Evolutionary conservation across 2,113 vertebrate genomes (phyloP), one percentile per base, ranked within the genome.

Genomic region (Blennius ocellaris): DNA sequence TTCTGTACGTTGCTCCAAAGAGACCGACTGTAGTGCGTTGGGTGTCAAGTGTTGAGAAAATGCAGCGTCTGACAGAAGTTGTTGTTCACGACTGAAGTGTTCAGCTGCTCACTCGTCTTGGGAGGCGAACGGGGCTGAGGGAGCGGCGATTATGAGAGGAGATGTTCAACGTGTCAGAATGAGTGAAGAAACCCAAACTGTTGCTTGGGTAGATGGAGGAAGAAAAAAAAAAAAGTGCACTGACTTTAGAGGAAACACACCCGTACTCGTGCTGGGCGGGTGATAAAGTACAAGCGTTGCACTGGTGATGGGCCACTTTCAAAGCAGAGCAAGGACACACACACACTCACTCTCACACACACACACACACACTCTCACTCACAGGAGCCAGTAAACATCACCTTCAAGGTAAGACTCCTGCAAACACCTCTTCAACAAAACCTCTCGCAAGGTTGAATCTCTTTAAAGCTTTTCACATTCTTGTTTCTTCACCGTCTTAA

Each of bases 351-450:
- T n/a, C n/a, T n/a, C n/a, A n/a, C n/a, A n/a, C n/a, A n/a, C n/a
- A n/a, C n/a, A 30, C 21, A 30, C 21, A 30, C 58, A 60, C 50
- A 78, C 43, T 74, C 50, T 62, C 11, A 6, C 44, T 4, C 56
- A 68, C 30, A 16, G 61, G 69, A 2, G 6, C 48, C 60, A 49
- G 52, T 30, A n/a, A 52, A 73, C 69, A 67, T 72, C 73, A 57
- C 12, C 21, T 40, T 75, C 58, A 73, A 85, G 87, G 89, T 90
- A 90, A 87, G 85, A 83, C 7, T 50, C 51, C 30, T 58, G 30
- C 48, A 48, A 12, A 3, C 11, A 14, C 10, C 12, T 60, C 12
- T 69, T 52, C 45, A 36, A 78, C 14, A 52, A 60, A 38, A 51
- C 11, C 7, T 39, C 48, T 17, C 9, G 15, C 49, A 39, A 51